Conservation (phyloP, 2,113 vertebrate species). For the Abramis brama region DNA sequence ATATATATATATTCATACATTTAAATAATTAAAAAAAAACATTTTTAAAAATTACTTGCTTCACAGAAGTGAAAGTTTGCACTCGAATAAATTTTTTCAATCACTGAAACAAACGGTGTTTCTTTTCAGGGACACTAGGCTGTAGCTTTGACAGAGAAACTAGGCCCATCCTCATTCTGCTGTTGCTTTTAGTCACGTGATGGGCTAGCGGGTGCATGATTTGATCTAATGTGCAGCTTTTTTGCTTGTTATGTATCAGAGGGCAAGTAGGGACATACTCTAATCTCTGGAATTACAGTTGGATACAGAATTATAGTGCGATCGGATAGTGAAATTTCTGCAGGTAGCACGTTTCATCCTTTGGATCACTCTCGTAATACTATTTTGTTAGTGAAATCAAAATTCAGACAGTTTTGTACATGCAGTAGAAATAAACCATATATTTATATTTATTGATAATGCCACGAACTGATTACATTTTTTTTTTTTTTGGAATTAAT, state of each 20-base stretch:
- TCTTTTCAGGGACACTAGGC: not conserved
- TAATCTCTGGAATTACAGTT: conserved; percentile 32
- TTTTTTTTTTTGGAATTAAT: not conserved
- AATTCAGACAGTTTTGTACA: not conserved
- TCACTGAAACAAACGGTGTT: not conserved
- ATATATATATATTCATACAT: not conserved
- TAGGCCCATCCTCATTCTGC: not conserved
- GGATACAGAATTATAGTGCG: conserved; percentile 8
- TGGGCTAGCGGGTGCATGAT: not conserved
- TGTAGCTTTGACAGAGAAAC: not conserved
- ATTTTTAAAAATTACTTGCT: too few relatives aligned
- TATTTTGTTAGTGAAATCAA: not conserved
- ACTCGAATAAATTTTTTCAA: not conserved
- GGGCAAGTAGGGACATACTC: conserved; percentile 6
- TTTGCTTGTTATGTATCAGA: conserved; percentile 19
- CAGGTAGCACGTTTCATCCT: conserved; percentile 2
- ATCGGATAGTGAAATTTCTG: conserved; percentile 18
- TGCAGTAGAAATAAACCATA: not conserved
- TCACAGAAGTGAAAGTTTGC: too few relatives aligned
- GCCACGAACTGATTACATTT: not conserved
- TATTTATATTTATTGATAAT: not conserved
- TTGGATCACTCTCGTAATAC: conserved; percentile 6
- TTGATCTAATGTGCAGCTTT: conserved; percentile 20
- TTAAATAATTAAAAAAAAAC: not conserved
- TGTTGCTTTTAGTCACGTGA: conserved; percentile 7